Evolutionary conservation across 2,113 vertebrate species (phyloP).

Genomic region (Onychorhynchus coronatus): DNA sequence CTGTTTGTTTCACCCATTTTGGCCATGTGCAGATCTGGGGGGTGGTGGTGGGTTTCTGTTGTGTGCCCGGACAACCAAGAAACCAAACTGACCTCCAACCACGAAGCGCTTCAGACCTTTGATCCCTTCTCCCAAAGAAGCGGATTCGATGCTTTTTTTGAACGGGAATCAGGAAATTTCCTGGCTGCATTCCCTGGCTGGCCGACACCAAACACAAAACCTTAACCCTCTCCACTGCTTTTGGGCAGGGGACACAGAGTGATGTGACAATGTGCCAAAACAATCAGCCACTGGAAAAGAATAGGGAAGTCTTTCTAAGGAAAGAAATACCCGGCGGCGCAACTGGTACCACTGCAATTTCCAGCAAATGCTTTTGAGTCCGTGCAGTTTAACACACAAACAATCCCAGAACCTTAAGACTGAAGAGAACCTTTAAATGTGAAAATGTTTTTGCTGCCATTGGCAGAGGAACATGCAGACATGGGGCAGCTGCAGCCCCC

Average conservation of each 20-base stretch:
- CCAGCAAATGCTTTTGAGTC: neutral
- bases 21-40: neutral
- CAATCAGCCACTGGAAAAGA: neutral
- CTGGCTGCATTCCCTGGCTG: neutral
- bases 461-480: neutral
- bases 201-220: neutral
- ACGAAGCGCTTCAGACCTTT: neutral
- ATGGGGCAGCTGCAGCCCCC: neutral
- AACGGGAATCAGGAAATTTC: conserved; percentile 31
- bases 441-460: neutral
- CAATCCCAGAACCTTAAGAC: neutral
- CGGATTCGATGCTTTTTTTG: neutral
- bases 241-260: neutral
- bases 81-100: neutral
- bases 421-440: neutral
- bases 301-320: neutral
- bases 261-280: accelerated
- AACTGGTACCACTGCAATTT: neutral
- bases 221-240: conserved; percentile 24
- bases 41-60: neutral
- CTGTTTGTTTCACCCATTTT: neutral
- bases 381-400: neutral
- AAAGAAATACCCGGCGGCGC: accelerated
- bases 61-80: neutral
- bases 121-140: neutral